Base-by-base conservation (phyloP, 1,140 invertebrate genomes). In the Nebria ingens region DNA sequence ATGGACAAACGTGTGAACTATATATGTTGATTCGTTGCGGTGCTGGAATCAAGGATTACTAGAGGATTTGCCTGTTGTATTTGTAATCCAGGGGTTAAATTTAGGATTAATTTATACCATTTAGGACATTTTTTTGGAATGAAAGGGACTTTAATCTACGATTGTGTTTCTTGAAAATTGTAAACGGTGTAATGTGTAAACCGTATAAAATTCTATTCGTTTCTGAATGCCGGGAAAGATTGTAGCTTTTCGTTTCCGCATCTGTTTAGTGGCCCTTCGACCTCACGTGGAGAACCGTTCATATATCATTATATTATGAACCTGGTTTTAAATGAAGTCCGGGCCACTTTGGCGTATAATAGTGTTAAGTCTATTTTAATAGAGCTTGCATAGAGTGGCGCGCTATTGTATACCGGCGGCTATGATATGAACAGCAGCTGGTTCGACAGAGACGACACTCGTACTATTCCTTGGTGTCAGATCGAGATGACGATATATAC, bases 241-340 rank as follows among this genome's bases (percentile, higher is more conserved):
- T 9, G n/a, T 34, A 34, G 25, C 25, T 34, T n/a, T n/a, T n/a
- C n/a, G 25, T 29, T 29, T 29, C 25, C 25, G 25, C 25, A 29
- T 29, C 25, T 29, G 25, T 29, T 29, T 51, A 64, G 61, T 52
- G 61, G 56, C 62, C 65, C 60, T 60, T 59, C 56, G 53, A 45
- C 53, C 58, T 51, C 54, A n/a, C n/a, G n/a, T n/a, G n/a, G n/a
- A n/a, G n/a, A n/a, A n/a, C n/a, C 51, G 56, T 60, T 61, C 59
- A 62, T 52, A 54, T 60, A 63, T 60, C 63, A 56, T 61, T n/a
- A n/a, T n/a, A n/a, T n/a, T n/a, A 62, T 65, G 63, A 65, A 65
- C 62, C 63, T n/a, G n/a, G n/a, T n/a, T 63, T 65, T 65, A 63
- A 65, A 65, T 65, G 64, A 65, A 65, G 60, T 65, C 62, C 59